Conservation (phyloP, 2,113 vertebrate genomes). For the Oncorhynchus tshawytscha region DNA sequence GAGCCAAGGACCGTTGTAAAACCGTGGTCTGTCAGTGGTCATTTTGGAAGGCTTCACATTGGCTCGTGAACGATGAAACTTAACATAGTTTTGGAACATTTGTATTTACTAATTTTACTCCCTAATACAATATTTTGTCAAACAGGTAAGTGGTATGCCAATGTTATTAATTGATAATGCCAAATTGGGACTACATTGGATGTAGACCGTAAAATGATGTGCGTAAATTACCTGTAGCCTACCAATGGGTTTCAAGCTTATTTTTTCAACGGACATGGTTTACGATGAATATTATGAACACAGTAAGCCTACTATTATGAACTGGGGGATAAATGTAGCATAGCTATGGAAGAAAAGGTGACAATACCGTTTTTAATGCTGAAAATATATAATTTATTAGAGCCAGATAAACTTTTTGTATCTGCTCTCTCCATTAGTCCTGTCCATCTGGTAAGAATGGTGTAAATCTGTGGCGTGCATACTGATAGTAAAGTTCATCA, state of each 20-base stretch:
- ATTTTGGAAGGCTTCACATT: background rate
- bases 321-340: no score
- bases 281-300: no score
- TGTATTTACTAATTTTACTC: conserved; percentile 40
- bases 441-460: conserved; percentile 1
- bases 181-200: background rate
- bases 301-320: no score
- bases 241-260: background rate
- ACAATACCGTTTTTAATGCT: background rate
- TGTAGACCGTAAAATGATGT: background rate
- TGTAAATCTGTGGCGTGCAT: background rate
- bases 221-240: no score
- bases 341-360: background rate
- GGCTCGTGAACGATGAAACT: conserved; percentile 47
- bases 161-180: background rate
- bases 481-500: conserved; percentile 5
- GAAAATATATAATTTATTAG: background rate
- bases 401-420: background rate
- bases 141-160: conserved; percentile 52
- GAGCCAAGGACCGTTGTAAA: background rate
- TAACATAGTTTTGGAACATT: conserved; percentile 29
- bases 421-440: background rate
- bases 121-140: conserved; percentile 32
- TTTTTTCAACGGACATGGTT: background rate
- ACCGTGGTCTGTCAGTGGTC: background rate